Evolutionary conservation across 2,888 invertebrate genomes (phyloP), one percentile per base, ranked within the genome.

Genomic region (Nemotelus nigrinus): DNA sequence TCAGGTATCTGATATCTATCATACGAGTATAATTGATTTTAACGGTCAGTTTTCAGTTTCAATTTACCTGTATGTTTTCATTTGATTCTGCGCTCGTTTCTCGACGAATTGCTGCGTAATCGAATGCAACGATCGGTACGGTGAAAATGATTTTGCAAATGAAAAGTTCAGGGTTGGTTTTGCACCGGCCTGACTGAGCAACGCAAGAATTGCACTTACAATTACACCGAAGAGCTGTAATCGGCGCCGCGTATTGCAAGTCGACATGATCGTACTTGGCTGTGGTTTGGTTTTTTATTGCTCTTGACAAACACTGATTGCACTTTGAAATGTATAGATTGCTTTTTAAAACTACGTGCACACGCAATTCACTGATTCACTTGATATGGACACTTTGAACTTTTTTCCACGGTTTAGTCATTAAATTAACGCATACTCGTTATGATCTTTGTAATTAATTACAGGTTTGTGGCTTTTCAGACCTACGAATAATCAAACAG

Each of bases 61-160:
- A 3, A 64, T 85, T 85, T 80, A 87, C 87, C 87, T 87, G 81
- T 87, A 87, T 2, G 82, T 83, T 82, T 87, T 87, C 87, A 87
- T 87, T 82, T 86, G 86, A 8, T 84, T 82, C 57, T 83, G 80
- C 79, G 83, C 84, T n/a, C 86, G 83, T 80, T 85, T 85, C 78
- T 86, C 87, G 77, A 87, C 85, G 70, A 86, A 85, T 80, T 86
- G 85, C 76, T 87, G 86, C n/a, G 86, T 85, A 65, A 87, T 84
- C 10, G 87, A 85, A 47, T 85, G 83, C 48, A 87, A 85, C 41
- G 86, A 85, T 71, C 87, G 85, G 77, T 87, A 41, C 7, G 76
- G 65, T 39, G 72, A 85, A 48, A 84, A 84, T 68, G 84, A 84
- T 58, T 86, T 84, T 3, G 86, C 83, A 80, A 87, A 81, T 77